These are phyloP conservation scores for Anaspis maculata DNA, from an alignment of 2,888 invertebrate genomes.

Conservation along the genomic window DNA sequence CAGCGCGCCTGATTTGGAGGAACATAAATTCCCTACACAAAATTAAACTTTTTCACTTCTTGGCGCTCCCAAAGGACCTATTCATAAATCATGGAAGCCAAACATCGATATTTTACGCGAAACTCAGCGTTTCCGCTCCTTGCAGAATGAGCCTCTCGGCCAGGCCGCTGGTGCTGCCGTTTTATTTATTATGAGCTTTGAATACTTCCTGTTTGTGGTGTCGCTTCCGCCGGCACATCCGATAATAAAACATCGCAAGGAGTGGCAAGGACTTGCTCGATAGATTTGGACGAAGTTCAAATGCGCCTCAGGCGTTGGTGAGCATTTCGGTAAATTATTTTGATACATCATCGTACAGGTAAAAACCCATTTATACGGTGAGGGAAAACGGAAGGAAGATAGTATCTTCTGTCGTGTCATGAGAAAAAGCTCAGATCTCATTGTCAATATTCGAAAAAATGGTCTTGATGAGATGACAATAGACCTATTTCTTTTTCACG, in stretches of 20 bases:
- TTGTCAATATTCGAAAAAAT: too few relatives aligned
- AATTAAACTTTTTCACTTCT: slow-evolving; percentile 35
- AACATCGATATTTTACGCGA: slow-evolving; percentile 21
- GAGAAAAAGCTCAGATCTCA: too few relatives aligned
- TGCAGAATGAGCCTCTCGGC: too few relatives aligned
- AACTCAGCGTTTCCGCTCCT: slow-evolving; percentile 18
- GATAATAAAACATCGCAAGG: slow-evolving; percentile 17
- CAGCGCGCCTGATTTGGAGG: slow-evolving; percentile 30
- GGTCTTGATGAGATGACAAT: too few relatives aligned
- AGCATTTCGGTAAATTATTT: too few relatives aligned
- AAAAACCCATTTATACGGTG: too few relatives aligned
- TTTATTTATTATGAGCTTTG: slow-evolving; percentile 20
- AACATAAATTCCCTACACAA: slow-evolving; percentile 29
- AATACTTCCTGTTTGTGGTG: slow-evolving; percentile 20
- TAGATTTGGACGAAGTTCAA: slow-evolving; percentile 11
- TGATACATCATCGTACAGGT: too few relatives aligned
- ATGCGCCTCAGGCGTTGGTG: slow-evolving; percentile 2
- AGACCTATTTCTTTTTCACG: too few relatives aligned
- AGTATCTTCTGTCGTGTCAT: too few relatives aligned
- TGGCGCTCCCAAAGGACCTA: slow-evolving; percentile 21
- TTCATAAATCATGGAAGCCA: slow-evolving; percentile 28
- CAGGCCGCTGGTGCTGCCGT: slow-evolving; percentile 9
- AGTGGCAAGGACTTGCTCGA: slow-evolving; percentile 15
- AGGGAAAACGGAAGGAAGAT: too few relatives aligned
- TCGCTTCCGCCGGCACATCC: slow-evolving; percentile 9